These are phyloP conservation scores for Malthinus seriepunctatus DNA, from an alignment of 2,888 invertebrate species.

Conservation along the genomic window DNA sequence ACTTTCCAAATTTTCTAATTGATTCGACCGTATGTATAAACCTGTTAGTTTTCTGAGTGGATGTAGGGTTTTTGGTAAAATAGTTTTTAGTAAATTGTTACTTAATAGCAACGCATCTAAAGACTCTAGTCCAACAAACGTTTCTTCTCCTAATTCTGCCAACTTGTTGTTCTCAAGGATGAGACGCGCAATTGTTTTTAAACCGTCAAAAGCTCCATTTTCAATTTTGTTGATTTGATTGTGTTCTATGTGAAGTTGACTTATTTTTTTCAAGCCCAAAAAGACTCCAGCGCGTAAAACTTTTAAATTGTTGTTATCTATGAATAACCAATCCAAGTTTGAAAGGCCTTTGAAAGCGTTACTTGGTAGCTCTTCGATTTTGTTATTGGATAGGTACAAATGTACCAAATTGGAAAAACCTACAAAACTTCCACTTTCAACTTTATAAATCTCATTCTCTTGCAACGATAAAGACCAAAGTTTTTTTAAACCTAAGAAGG, in stretches of 20 bases:
- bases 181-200: not conserved
- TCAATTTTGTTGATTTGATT: not conserved
- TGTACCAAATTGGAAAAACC: not conserved
- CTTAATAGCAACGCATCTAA: too few relatives aligned
- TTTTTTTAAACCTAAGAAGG: not conserved
- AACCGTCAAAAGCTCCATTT: not conserved
- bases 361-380: not conserved
- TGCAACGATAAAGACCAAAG: not conserved
- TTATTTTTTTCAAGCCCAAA: not conserved
- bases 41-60: not conserved
- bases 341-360: not conserved
- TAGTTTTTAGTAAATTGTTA: too few relatives aligned
- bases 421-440: not conserved
- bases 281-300: too few relatives aligned
- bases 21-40: not conserved
- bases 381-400: constrained; percentile 6
- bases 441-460: not conserved
- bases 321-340: not conserved
- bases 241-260: not conserved
- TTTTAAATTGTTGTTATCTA: constrained; percentile 3
- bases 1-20: not conserved
- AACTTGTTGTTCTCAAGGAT: not conserved
- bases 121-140: too few relatives aligned
- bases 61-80: not conserved
- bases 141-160: too few relatives aligned